Evolutionary conservation across 2,797 vertebrate genomes (phyloP).

Genomic region (Sebastes steindachneri): DNA sequence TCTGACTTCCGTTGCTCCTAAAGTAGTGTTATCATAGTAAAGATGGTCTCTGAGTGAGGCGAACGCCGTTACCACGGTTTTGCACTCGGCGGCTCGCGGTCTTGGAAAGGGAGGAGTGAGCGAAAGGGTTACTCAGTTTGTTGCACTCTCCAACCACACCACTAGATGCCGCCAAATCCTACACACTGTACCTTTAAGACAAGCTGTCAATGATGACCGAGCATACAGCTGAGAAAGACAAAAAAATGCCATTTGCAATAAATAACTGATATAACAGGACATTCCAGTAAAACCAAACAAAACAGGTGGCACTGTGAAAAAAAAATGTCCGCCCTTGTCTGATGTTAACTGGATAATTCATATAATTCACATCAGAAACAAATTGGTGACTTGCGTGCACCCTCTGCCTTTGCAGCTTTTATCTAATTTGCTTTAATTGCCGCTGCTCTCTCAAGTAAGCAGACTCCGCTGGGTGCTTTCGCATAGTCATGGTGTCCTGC

Average conservation of each 20-base stretch:
- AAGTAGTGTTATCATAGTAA: too few relatives aligned
- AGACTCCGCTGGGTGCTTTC: slow-evolving; percentile 50
- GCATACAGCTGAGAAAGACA: not conserved
- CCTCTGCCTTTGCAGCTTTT: slow-evolving; percentile 38
- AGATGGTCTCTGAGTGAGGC: too few relatives aligned
- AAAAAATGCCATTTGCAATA: not conserved
- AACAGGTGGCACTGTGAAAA: not conserved
- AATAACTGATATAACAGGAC: not conserved
- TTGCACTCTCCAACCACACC: too few relatives aligned
- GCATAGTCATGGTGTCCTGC: slow-evolving; percentile 76
- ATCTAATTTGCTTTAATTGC: slow-evolving; percentile 69
- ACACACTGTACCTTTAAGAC: not conserved
- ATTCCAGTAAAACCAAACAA: not conserved
- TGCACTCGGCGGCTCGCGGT: too few relatives aligned
- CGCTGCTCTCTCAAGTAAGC: slow-evolving; percentile 38
- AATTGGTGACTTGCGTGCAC: slow-evolving; percentile 1
- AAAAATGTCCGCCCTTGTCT: not conserved
- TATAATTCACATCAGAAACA: slow-evolving; percentile 29
- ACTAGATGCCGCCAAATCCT: too few relatives aligned
- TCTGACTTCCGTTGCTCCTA: too few relatives aligned
- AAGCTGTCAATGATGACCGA: not conserved
- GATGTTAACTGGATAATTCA: slow-evolving; percentile 1
- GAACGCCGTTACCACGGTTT: rapidly evolving
- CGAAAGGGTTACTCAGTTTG: too few relatives aligned
- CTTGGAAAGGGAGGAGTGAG: too few relatives aligned